Percentiles rank a stretch among this genome's conserved stretches.
Evolutionary conservation across 2,113 vertebrate genomes (phyloP).

Genomic region (Pseudorhombus dupliciocellatus): DNA sequence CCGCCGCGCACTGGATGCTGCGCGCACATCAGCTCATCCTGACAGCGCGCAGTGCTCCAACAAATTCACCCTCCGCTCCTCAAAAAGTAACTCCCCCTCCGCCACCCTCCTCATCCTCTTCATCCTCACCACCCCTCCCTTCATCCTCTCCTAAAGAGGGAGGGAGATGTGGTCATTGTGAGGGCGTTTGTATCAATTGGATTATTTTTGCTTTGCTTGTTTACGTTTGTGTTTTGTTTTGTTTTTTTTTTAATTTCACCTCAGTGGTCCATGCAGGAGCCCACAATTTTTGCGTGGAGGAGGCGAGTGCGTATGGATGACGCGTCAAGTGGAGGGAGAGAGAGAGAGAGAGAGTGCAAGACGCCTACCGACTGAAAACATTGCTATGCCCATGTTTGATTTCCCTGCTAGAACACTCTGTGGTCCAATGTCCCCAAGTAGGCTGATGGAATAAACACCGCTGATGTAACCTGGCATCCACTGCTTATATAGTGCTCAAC

Average conservation of each 20-base stretch:
- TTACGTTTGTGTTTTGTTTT: slow-evolving; percentile 16
- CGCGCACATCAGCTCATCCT: slow-evolving; percentile 71
- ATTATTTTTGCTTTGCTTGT: slow-evolving; percentile 29
- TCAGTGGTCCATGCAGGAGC: slow-evolving; percentile 32
- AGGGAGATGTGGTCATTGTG: too few species aligned
- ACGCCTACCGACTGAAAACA: slow-evolving; percentile 67
- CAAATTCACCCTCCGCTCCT: slow-evolving; percentile 58
- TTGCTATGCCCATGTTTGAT: slow-evolving; percentile 57
- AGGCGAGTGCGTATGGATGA: slow-evolving; percentile 67
- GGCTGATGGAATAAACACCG: slow-evolving; percentile 49
- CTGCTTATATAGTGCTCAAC: slow-evolving; percentile 22
- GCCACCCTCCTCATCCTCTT: not conserved
- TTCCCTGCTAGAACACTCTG: slow-evolving; percentile 50
- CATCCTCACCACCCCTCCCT: not conserved
- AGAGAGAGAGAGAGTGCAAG: slow-evolving; percentile 44
- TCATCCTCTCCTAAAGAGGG: not conserved
- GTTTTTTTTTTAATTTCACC: not conserved
- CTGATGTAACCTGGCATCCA: slow-evolving; percentile 64
- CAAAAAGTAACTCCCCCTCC: slow-evolving; percentile 36
- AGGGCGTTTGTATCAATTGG: slow-evolving; percentile 19
- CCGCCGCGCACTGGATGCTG: slow-evolving; percentile 66
- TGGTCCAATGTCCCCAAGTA: slow-evolving; percentile 62
- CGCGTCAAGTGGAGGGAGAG: slow-evolving; percentile 59
- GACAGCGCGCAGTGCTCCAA: slow-evolving; percentile 63
- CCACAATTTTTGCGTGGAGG: slow-evolving; percentile 62